These are phyloP conservation scores for Ctenochaetus hawaiiensis DNA, from an alignment of 2,797 vertebrate genomes.

Conservation along the genomic window DNA sequence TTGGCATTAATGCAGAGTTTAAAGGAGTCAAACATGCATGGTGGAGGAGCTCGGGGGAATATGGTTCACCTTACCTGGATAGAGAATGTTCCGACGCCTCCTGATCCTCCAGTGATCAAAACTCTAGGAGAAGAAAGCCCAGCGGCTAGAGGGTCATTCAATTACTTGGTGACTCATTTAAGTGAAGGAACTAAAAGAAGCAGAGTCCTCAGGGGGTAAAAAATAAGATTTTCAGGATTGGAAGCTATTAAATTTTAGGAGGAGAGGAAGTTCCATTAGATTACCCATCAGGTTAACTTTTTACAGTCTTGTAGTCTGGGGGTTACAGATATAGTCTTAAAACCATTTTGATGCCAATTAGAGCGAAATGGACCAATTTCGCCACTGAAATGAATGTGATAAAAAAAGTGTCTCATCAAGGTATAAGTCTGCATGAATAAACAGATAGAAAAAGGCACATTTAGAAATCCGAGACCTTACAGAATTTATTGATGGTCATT, in stretches of 20 bases:
- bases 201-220: not conserved
- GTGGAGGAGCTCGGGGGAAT: not conserved
- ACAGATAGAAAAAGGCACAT: conserved; percentile 2
- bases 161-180: conserved; percentile 48
- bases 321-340: conserved; percentile 15
- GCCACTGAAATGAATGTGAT: not conserved
- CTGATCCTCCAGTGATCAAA: conserved; percentile 93
- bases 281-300: conserved; percentile 27
- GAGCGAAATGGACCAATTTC: conserved; percentile 22
- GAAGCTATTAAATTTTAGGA: conserved; percentile 33
- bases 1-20: not conserved
- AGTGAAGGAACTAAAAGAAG: conserved; percentile 26
- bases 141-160: conserved; percentile 40
- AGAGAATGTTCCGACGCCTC: conserved; percentile 94
- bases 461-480: not conserved
- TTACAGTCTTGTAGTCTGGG: not conserved
- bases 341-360: conserved; percentile 39
- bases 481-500: not conserved
- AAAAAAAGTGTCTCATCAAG: not conserved
- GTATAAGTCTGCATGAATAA: not conserved
- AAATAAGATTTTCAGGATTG: conserved; percentile 29
- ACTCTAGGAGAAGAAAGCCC: conserved; percentile 81
- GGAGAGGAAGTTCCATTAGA: conserved; percentile 28
- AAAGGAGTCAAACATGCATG: conserved; percentile 13
- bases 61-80: conserved; percentile 86